Evolutionary conservation across 2,888 invertebrate species (phyloP).

Genomic region (Polymixis lichenea): DNA sequence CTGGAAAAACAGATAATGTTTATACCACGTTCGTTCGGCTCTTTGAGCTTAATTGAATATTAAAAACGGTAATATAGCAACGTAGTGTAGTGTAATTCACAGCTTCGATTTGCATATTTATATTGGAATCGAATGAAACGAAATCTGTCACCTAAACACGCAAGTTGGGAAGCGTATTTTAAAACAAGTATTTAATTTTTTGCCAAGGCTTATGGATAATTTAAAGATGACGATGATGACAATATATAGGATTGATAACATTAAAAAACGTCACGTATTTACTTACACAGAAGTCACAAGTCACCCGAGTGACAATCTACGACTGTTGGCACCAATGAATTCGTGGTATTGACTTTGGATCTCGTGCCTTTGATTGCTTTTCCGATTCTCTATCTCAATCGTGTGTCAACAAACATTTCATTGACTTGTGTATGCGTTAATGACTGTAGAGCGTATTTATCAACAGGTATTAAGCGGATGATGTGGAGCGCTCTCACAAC

Average conservation of each 20-base stretch:
- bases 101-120: slow-evolving; percentile 49
- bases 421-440: slow-evolving; percentile 5
- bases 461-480: slow-evolving; percentile 8
- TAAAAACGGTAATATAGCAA: slow-evolving; percentile 50
- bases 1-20: slow-evolving; percentile 55
- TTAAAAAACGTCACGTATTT: not conserved
- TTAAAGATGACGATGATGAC: not conserved
- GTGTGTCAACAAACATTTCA: slow-evolving; percentile 24
- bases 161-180: not conserved
- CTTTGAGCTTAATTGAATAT: slow-evolving; percentile 62
- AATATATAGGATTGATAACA: not conserved
- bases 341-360: slow-evolving; percentile 10
- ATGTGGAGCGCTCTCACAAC: not conserved
- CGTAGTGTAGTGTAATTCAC: slow-evolving; percentile 43
- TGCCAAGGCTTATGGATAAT: not conserved
- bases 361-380: slow-evolving; percentile 9
- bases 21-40: slow-evolving; percentile 44
- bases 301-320: not conserved
- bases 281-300: not conserved
- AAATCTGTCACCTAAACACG: slow-evolving; percentile 31
- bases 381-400: slow-evolving; percentile 18
- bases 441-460: slow-evolving; percentile 19
- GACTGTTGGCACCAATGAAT: not conserved
- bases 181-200: too few relatives aligned
- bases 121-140: slow-evolving; percentile 28